These are phyloP conservation scores for Cryptotermes secundus DNA, from an alignment of 1,140 invertebrate genomes.

Conservation along the genomic window DNA sequence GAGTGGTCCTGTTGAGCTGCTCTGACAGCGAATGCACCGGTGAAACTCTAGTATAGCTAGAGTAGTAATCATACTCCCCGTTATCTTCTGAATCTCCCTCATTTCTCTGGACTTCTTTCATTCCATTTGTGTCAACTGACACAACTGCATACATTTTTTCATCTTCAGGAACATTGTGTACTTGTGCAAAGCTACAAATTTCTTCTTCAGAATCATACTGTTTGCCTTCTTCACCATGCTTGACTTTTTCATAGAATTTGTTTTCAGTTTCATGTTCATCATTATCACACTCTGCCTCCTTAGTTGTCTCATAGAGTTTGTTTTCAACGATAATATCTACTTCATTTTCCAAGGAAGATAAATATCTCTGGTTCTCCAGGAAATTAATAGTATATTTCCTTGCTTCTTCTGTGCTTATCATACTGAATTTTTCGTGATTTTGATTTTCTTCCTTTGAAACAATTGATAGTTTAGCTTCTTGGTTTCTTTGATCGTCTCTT, in stretches of 20 bases:
- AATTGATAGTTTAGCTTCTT: background rate
- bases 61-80: conserved; percentile 23
- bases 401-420: background rate
- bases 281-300: background rate
- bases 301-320: background rate
- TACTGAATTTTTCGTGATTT: background rate
- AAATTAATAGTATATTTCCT: background rate
- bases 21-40: background rate
- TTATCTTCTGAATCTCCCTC: background rate
- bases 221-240: background rate
- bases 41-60: background rate
- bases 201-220: background rate
- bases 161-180: background rate
- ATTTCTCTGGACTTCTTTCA: background rate
- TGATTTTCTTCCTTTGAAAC: background rate
- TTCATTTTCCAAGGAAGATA: background rate
- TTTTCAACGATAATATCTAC: background rate
- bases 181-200: background rate
- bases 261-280: background rate
- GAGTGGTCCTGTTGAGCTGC: background rate
- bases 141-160: conserved; percentile 4
- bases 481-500: too few relatives aligned
- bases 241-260: background rate
- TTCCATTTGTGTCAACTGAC: background rate
- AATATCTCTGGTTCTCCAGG: background rate